These are phyloP conservation scores for Valencia hispanica DNA, from an alignment of 2,797 vertebrate genomes.

Conservation along the genomic window DNA sequence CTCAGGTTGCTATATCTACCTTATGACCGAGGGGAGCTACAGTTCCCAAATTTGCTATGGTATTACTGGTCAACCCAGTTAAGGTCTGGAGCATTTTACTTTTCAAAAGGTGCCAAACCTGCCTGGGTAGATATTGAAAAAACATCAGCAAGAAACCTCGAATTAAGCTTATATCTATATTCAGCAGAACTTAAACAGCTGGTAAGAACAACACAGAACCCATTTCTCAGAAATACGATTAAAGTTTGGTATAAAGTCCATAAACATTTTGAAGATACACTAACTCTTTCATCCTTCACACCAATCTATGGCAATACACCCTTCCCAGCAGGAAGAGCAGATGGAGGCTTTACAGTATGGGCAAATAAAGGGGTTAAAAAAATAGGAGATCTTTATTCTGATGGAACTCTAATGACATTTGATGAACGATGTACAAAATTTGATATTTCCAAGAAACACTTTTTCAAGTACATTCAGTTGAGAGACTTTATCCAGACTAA, in stretches of 20 bases:
- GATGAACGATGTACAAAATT: not conserved
- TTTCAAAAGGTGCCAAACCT: not conserved
- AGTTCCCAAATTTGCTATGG: not conserved
- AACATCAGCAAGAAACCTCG: too few relatives aligned
- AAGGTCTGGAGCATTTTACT: not conserved
- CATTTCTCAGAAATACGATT: too few relatives aligned
- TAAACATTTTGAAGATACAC: not conserved
- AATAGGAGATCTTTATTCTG: not conserved
- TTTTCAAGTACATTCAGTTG: not conserved
- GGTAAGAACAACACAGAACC: too few relatives aligned
- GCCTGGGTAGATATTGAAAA: too few relatives aligned
- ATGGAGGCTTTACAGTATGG: not conserved
- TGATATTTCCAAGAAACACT: not conserved
- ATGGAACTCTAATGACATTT: not conserved
- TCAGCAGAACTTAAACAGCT: too few relatives aligned
- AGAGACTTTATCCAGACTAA: not conserved
- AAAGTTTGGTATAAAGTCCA: too few relatives aligned
- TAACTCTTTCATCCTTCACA: too few relatives aligned
- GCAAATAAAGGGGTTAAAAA: not conserved
- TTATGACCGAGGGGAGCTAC: not conserved
- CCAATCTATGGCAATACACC: not conserved
- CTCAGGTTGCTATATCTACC: not conserved
- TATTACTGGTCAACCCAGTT: constrained; percentile 1
- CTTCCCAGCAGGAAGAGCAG: not conserved
- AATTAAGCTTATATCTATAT: too few relatives aligned